Conservation (phyloP, 1,140 invertebrate genomes). For the Pissodes strobi region DNA sequence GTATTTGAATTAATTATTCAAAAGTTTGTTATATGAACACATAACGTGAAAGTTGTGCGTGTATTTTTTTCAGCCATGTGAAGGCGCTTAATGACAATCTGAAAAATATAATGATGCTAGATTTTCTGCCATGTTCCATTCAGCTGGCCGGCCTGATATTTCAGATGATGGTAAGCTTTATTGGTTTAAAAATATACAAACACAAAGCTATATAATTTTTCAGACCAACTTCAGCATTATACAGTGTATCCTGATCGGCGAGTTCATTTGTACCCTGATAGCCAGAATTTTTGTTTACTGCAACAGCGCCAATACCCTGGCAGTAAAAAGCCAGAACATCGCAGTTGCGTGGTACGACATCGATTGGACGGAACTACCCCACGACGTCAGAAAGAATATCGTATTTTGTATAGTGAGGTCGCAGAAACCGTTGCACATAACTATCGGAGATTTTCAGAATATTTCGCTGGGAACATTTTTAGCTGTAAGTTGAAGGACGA, state of each 20-base stretch:
- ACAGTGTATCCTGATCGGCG: conserved; percentile 8
- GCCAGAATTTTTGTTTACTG: conserved; percentile 17
- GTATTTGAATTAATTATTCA: no score
- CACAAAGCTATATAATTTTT: not conserved
- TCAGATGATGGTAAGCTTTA: conserved; percentile 14
- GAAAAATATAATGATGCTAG: conserved; percentile 14
- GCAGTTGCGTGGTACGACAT: conserved; percentile 11
- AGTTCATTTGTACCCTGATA: conserved; percentile 12
- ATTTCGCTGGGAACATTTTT: conserved; percentile 17
- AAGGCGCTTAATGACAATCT: not conserved
- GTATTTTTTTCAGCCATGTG: conserved; percentile 2
- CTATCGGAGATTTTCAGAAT: conserved; percentile 14
- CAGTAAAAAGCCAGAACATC: not conserved
- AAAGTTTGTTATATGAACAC: no score
- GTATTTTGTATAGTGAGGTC: not conserved
- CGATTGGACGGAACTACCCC: conserved; percentile 7
- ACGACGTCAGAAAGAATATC: conserved; percentile 9
- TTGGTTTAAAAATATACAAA: no score
- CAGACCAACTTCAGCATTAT: conserved; percentile 21
- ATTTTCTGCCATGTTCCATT: conserved; percentile 21
- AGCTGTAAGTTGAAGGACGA: not conserved
- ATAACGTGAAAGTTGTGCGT: no score
- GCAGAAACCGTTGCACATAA: conserved; percentile 4
- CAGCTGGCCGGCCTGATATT: conserved; percentile 17
- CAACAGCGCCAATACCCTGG: not conserved